A percentile compares a stretch with the other conserved stretches of the same genome.
Conservation (phyloP, 2,797 vertebrate species). For the Ataeniobius toweri region DNA sequence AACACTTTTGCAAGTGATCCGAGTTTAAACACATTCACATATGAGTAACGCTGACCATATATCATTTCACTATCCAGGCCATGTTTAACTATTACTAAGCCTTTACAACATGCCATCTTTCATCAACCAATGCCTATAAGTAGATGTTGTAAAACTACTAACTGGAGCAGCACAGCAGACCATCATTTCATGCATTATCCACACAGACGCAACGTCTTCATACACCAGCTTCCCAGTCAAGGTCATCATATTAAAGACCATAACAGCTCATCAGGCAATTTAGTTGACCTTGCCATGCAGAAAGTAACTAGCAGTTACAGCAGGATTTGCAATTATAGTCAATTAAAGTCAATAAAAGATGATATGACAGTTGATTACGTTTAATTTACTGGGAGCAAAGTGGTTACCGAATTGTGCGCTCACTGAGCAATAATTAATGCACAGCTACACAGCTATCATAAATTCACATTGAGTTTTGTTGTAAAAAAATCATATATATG, state of each 20-base stretch:
- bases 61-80: constrained; percentile 27
- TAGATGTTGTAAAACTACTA: constrained; percentile 26
- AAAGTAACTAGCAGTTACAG: constrained; percentile 72
- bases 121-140: constrained; percentile 18
- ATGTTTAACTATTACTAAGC: constrained; percentile 27
- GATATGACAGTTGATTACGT: constrained; percentile 74
- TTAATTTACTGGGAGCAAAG: constrained; percentile 71
- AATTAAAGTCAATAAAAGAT: constrained; percentile 79
- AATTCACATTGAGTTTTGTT: constrained; percentile 57
- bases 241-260: constrained; percentile 68
- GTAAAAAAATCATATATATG: constrained; percentile 41
- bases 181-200: constrained; percentile 62
- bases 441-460: constrained; percentile 47
- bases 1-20: neutral
- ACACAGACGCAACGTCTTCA: constrained; percentile 44
- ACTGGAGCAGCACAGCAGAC: constrained; percentile 27
- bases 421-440: constrained; percentile 66
- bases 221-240: constrained; percentile 51
- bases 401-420: constrained; percentile 58
- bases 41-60: neutral
- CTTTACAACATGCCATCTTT: constrained; percentile 17
- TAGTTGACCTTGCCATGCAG: constrained; percentile 69
- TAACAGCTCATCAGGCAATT: constrained; percentile 73
- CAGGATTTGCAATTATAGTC: constrained; percentile 71
- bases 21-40: constrained; percentile 2